Base-by-base conservation (phyloP, 1,140 invertebrate genomes). In the Cephus cinctus region DNA sequence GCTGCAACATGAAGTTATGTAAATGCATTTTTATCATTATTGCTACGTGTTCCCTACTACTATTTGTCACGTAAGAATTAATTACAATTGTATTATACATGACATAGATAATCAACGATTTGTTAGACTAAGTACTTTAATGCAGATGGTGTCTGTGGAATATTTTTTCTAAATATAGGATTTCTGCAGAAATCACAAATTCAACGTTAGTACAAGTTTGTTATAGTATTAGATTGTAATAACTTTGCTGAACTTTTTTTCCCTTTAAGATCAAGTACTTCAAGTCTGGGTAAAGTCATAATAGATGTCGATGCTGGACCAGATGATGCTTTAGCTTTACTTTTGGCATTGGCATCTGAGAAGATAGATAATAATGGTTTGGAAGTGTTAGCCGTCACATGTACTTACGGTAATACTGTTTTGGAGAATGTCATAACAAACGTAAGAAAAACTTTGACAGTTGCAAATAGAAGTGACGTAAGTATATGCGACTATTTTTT, bases 361-460 rank as follows among this genome's bases (percentile, higher is more conserved):
- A 32, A 57, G 19, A 34, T 47, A 19, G 36, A 67, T 76, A 45
- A 66, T 81, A 9, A 49, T 2, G 30, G 50, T n/a, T 58, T 57
- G 22, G 21, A 71, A 48, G 44, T 73, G 9, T 48, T 85, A 36
- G 86, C 77, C 0, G 79, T 88, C 12, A 86, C 83, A 5, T 82
- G 80, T 51, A 75, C 78, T 4, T 76, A 81, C 56, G 86, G 86
- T 0, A 87, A 87, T 50, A 82, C 83, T 0, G 56, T 63, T 5
- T 48, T 83, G 3, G 56, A 80, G 9, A 77, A 85, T 56, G 83
- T 81, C 0, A 73, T 73, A 27, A 57, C 53, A 3, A 88, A 88
- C 59, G 79, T 84, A 19, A 55, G 79, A 2, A 76, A 84, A 51
- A 76, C 81, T 16, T 67, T 87, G 4, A 67, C 78, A 5, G 54